A percentile compares a stretch with the other conserved stretches of the same genome.
These are phyloP conservation scores for Mesocricetus auratus DNA, from an alignment of 2,113 vertebrate genomes.

Conservation along the genomic window DNA sequence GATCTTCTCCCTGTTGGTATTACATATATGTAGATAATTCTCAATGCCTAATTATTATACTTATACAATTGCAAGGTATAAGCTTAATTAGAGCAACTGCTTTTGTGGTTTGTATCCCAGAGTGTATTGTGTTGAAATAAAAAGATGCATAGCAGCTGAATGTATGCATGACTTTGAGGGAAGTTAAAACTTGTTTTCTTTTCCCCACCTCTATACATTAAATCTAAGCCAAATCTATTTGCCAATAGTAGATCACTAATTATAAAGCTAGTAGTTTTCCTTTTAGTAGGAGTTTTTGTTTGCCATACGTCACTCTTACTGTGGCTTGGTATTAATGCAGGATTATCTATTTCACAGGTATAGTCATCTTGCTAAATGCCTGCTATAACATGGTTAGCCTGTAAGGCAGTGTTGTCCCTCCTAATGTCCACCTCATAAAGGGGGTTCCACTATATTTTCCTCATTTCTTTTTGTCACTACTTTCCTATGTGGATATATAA, in stretches of 20 bases:
- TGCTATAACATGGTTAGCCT: slow-evolving; percentile 74
- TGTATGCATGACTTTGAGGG: slow-evolving; percentile 81
- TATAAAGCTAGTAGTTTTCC: slow-evolving; percentile 60
- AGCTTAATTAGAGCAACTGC: slow-evolving; percentile 74
- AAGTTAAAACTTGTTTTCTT: slow-evolving; percentile 74
- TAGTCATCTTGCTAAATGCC: slow-evolving; percentile 32
- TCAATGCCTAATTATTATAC: slow-evolving; percentile 83
- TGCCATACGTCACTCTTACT: slow-evolving; percentile 34
- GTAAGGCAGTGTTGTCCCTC: slow-evolving; percentile 69
- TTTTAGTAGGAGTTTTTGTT: slow-evolving; percentile 64
- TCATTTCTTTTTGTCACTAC: slow-evolving; percentile 42
- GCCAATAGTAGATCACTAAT: slow-evolving; percentile 76
- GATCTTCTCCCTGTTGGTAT: slow-evolving; percentile 63
- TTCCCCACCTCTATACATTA: slow-evolving; percentile 63
- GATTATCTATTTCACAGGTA: slow-evolving; percentile 52
- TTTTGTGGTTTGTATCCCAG: slow-evolving; percentile 81
- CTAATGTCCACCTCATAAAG: slow-evolving; percentile 36
- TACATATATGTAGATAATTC: slow-evolving; percentile 71
- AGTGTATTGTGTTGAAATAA: slow-evolving; percentile 77
- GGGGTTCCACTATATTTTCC: slow-evolving; percentile 47
- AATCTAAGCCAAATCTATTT: slow-evolving; percentile 82
- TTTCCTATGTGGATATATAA: slow-evolving; percentile 66
- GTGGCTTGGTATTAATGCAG: slow-evolving; percentile 68
- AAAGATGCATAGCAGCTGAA: slow-evolving; percentile 73
- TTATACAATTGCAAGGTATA: slow-evolving; percentile 78